Base-by-base conservation (phyloP, 2,888 invertebrate genomes). In the Aspidapion aeneum region DNA sequence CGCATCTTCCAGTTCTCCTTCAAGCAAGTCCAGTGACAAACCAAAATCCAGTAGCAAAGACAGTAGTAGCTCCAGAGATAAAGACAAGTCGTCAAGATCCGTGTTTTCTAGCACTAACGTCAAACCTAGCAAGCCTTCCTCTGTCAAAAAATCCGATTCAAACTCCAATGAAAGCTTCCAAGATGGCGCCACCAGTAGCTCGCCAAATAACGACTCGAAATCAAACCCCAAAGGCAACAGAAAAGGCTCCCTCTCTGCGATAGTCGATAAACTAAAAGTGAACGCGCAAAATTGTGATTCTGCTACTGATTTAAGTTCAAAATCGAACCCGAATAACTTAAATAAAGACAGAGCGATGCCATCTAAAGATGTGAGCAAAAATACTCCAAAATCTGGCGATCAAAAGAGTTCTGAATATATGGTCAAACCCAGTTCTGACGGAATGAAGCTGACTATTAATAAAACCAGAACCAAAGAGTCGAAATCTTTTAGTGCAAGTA, bases 401-500 rank as follows among this genome's bases (percentile, higher is more conserved):
- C 83, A 80, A 63, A 90, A 90, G 80, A 90, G 90, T 75, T 89
- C 90, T 21, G 93, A 93, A 74, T 94, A 94, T 74, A 93, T 93
- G 89, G 92, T 95, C 0, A 95, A 94, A 75, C 90, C 91, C 18
- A 93, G 93, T 75, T 88, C 89, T n/a, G 94, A 94, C 71, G 94
- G 94, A 1, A 92, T 96, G 82, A 96, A 95, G 78, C 86, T 95
- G 61, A 96, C 94, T 1, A 94, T 95, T 21, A 95, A 94, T 74
- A 95, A 95, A 81, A 93, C 94, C 0, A 84, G 90, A 73, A 86
- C 87, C 19, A 90, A 91, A 75, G 90, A 91, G 63, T 85, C 85
- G 0, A 67, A 63, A 54, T 59, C 61, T 21, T 52, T 51, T 18
- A 86, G 86, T 18, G 78, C 78, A 50, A 80, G 81, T 60, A 63